Evolutionary conservation across 2,888 invertebrate genomes (phyloP).

Genomic region (Drosophila affinis): DNA sequence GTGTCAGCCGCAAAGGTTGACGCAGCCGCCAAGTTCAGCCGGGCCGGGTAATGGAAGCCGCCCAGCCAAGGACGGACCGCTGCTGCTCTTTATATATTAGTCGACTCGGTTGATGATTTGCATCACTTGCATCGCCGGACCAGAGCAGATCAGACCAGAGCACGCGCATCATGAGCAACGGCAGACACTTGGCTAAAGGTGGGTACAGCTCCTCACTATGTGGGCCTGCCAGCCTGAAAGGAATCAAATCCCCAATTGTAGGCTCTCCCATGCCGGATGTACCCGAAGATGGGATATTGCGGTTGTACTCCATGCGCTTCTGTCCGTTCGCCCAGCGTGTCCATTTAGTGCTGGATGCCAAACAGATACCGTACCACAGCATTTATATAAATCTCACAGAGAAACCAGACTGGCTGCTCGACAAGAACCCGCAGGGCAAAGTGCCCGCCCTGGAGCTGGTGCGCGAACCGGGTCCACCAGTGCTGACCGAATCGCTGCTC

Average conservation of each 20-base stretch:
- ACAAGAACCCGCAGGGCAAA: conserved; percentile 87
- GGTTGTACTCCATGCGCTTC: conserved; percentile 93
- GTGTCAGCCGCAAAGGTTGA: conserved; percentile 55
- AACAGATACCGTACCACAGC: conserved; percentile 90
- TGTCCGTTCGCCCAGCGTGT: conserved; percentile 93
- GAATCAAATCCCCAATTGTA: conserved; percentile 72
- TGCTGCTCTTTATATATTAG: conserved; percentile 32
- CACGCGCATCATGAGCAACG: conserved; percentile 67
- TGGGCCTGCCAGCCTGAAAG: not conserved
- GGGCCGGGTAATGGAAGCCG: conserved; percentile 41
- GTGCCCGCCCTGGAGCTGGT: conserved; percentile 90
- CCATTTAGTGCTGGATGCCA: conserved; percentile 91
- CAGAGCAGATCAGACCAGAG: not conserved
- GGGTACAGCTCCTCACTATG: not conserved
- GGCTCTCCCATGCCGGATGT: conserved; percentile 88
- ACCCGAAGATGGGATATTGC: conserved; percentile 86
- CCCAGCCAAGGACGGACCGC: conserved; percentile 44
- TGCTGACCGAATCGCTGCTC: conserved; percentile 91
- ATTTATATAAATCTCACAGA: conserved; percentile 90
- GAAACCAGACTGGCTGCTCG: conserved; percentile 92
- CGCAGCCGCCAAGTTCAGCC: conserved; percentile 55
- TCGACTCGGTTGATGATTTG: not conserved
- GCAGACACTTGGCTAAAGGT: conserved; percentile 73
- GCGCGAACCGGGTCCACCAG: conserved; percentile 85
- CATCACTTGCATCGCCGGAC: conserved; percentile 38